Evolutionary conservation across 2,888 invertebrate genomes (phyloP).

Genomic region (Podabrus alpinus): DNA sequence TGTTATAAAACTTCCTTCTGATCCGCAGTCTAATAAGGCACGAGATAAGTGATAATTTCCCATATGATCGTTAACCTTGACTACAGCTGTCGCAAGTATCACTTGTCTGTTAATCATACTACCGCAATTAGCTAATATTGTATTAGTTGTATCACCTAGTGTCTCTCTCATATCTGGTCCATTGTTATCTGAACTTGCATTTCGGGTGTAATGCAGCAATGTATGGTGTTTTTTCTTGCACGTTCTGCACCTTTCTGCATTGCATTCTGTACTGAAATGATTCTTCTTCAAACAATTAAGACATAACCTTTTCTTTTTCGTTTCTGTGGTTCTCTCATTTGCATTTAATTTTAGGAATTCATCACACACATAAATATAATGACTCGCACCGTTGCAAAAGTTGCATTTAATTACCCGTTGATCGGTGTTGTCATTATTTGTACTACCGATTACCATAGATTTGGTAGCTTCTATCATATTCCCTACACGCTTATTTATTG

Average conservation of each 20-base stretch:
- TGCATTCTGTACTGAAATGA: constrained; percentile 13
- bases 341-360: constrained; percentile 5
- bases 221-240: constrained; percentile 10
- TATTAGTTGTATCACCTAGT: too few species aligned
- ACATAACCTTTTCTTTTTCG: background rate
- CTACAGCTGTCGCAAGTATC: too few species aligned
- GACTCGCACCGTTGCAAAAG: background rate
- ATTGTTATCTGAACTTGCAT: too few species aligned
- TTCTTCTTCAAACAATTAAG: constrained; percentile 10
- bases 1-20: too few species aligned
- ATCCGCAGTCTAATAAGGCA: too few species aligned
- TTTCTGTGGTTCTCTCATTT: background rate
- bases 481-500: background rate
- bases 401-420: background rate
- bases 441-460: background rate
- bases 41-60: too few species aligned
- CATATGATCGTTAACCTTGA: too few species aligned
- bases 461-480: background rate
- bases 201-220: constrained; percentile 14
- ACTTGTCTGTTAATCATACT: too few species aligned
- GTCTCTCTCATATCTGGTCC: too few species aligned
- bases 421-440: background rate
- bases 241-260: background rate
- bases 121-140: too few species aligned
- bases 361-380: constrained; percentile 9